phyloP scores from a whole-genome alignment of 2,113 vertebrate species.

The Halichoerus grypus region DNA sequence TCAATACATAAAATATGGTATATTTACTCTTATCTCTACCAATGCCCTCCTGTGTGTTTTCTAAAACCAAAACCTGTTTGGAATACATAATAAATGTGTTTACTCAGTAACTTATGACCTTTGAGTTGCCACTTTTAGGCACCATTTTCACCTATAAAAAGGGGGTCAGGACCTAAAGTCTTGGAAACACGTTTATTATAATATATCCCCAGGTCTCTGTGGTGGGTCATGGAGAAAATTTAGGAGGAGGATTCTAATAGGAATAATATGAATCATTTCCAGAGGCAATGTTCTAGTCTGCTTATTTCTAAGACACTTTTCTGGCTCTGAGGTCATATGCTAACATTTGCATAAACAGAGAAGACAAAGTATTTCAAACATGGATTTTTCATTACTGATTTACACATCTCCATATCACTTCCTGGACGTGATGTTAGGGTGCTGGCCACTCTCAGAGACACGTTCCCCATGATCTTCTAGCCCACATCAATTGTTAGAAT shows the following conservation, averaged over 20 bases:
- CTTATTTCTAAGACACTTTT: background rate
- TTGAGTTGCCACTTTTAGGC: background rate
- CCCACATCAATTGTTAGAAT: too few relatives aligned
- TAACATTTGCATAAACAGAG: too few relatives aligned
- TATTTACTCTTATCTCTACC: background rate
- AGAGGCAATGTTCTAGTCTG: rapidly evolving
- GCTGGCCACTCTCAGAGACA: background rate
- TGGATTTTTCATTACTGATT: background rate
- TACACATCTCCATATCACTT: rapidly evolving
- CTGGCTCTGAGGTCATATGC: background rate
- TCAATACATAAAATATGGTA: background rate
- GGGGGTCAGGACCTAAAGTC: background rate
- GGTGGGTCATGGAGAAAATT: background rate
- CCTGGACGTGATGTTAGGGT: rapidly evolving
- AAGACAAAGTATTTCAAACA: background rate
- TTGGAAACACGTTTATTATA: background rate
- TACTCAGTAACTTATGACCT: background rate
- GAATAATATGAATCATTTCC: too few relatives aligned
- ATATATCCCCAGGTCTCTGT: background rate
- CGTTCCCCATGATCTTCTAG: too few relatives aligned
- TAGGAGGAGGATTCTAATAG: background rate
- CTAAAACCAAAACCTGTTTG: background rate
- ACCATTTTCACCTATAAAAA: background rate
- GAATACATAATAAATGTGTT: too few relatives aligned
- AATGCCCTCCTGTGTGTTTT: background rate